Evolutionary conservation across 30 jellyfish, hydroid and myxozoan genomes (phyloP), one percentile per base, ranked within the genome.

Genomic region (Rhopilema esculentum): DNA sequence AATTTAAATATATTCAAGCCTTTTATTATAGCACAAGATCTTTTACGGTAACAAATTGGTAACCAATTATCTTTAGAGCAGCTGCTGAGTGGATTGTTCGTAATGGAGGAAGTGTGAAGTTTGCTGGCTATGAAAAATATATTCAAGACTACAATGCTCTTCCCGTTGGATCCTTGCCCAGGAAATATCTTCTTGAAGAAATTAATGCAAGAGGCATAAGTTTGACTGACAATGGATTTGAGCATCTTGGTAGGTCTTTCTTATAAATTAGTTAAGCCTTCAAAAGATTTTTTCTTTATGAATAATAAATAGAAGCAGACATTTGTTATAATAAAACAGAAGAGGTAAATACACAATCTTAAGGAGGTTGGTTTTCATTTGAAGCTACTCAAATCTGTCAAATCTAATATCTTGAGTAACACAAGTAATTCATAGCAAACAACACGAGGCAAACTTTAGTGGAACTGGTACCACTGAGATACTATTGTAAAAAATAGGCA

Each of bases 1-100:
- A n/a, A n/a, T n/a, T n/a, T n/a, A n/a, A n/a, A n/a, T n/a, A n/a
- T n/a, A n/a, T n/a, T n/a, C n/a, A n/a, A n/a, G n/a, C n/a, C n/a
- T n/a, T n/a, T n/a, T n/a, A n/a, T n/a, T n/a, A n/a, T n/a, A n/a
- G n/a, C n/a, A n/a, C 66, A 51, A 51, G 66, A 51, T 9, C 66
- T 9, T 19, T 51, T 51, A 51, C 15, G 15, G 66, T 19, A 51
- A 51, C 73, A 63, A 52, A 1, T 27, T 4, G 23, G 76, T 33
- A 0, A 29, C 52, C 27, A 24, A 26, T 62, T 27, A 19, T 66
- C 72, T 66, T 9, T 61, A 93, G 98, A 69, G 96, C 95, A 21
- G 98, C 98, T 9, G 97, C 97, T 17, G 98, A 93, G 65, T 93
- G 98, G 98, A 93, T 93, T 16, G 61, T 93, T 1, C 92, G 98